Evolutionary conservation across 2,888 invertebrate genomes (phyloP).

Genomic region (Perithous albicinctus): DNA sequence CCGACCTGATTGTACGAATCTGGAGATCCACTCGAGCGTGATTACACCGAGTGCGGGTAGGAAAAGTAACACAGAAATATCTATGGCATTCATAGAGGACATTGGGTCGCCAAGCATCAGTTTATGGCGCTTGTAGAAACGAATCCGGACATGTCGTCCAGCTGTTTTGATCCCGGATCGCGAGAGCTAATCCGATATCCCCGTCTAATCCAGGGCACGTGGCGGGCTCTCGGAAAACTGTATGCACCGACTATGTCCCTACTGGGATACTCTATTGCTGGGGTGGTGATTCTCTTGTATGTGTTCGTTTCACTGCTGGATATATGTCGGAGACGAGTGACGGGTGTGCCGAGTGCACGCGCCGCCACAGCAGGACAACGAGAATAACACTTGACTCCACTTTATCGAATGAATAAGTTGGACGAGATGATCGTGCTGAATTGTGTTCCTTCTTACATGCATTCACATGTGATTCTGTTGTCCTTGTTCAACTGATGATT

Average conservation of each 20-base stretch:
- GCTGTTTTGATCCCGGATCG: conserved; percentile 71
- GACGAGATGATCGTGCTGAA: conserved; percentile 26
- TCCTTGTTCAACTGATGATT: conserved; percentile 13
- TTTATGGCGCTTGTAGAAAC: conserved; percentile 8
- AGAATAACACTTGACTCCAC: conserved; percentile 79
- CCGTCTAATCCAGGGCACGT: conserved; percentile 62
- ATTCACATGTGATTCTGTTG: not conserved
- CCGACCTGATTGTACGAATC: conserved; percentile 50
- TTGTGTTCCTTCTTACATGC: not conserved
- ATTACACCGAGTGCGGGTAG: conserved; percentile 56
- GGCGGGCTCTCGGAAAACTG: conserved; percentile 34
- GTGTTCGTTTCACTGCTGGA: conserved; percentile 40
- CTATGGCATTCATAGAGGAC: conserved; percentile 1
- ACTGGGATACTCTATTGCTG: conserved; percentile 5
- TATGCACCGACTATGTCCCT: conserved; percentile 14
- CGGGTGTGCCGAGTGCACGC: conserved; percentile 57
- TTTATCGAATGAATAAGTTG: conserved; percentile 69
- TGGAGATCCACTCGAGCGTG: conserved; percentile 64
- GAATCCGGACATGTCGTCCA: conserved; percentile 55
- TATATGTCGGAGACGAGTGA: conserved; percentile 6
- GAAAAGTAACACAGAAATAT: not conserved
- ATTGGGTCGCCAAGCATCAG: conserved; percentile 15
- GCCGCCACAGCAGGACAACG: conserved; percentile 72
- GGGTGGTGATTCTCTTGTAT: conserved; percentile 8
- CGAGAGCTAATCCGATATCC: conserved; percentile 72